phyloP scores from a whole-genome alignment of 2,888 invertebrate genomes.

The Himalopsyche kuldschensis region DNA sequence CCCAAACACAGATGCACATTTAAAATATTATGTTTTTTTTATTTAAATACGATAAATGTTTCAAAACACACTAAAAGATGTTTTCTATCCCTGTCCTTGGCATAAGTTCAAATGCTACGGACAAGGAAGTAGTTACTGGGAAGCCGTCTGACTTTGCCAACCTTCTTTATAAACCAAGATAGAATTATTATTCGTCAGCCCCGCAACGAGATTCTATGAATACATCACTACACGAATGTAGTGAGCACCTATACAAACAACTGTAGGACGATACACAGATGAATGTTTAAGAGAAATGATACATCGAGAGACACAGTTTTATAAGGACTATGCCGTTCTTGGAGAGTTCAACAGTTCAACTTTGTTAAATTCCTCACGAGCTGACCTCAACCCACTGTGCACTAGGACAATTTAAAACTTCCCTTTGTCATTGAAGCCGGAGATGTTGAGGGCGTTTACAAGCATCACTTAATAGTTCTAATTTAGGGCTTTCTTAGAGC shows the following conservation, averaged over 20 bases:
- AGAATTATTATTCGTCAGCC: neutral
- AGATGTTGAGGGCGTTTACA: neutral
- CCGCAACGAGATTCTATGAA: neutral
- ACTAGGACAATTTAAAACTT: neutral
- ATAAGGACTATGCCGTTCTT: constrained; percentile 15
- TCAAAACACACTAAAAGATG: neutral
- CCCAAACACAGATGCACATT: too few species aligned
- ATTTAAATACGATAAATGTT: too few species aligned
- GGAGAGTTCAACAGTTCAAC: constrained; percentile 16
- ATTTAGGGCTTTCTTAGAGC: neutral
- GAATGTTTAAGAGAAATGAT: constrained; percentile 13
- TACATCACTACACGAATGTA: neutral
- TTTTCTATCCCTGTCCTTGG: neutral
- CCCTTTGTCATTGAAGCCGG: neutral
- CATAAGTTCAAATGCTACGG: neutral
- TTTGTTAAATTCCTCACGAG: constrained; percentile 11
- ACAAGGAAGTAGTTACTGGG: constrained; percentile 22
- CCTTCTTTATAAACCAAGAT: constrained; percentile 6
- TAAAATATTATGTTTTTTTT: too few species aligned
- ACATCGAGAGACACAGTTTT: neutral
- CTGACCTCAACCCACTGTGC: neutral
- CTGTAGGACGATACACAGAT: neutral
- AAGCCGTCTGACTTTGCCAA: neutral
- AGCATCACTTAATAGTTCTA: neutral
- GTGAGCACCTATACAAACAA: neutral